Conservation (phyloP, 2,888 invertebrate genomes). For the Sminthurides aquaticus region DNA sequence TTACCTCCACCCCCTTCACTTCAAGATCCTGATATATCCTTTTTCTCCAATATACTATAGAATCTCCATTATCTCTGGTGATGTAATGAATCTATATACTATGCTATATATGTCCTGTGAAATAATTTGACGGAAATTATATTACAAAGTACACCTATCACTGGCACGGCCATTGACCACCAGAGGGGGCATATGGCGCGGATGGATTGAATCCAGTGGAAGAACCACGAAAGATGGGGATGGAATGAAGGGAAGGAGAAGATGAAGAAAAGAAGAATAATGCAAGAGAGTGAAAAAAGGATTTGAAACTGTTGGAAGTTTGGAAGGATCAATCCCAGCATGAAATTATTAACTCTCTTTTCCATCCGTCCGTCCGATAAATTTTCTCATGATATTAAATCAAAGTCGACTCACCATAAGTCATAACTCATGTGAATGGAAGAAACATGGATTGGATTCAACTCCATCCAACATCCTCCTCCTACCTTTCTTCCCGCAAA, state of each 20-base stretch:
- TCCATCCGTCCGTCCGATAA: constrained; percentile 42
- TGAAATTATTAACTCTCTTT: constrained; percentile 44
- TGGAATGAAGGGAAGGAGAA: constrained; percentile 1
- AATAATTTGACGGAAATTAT: too few relatives aligned
- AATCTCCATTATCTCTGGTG: too few relatives aligned
- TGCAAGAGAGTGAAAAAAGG: constrained; percentile 14
- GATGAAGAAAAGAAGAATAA: constrained; percentile 8
- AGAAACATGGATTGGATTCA: constrained; percentile 23
- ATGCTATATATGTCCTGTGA: too few relatives aligned
- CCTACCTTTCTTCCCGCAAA: background rate
- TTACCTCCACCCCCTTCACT: too few relatives aligned
- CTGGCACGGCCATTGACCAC: too few relatives aligned
- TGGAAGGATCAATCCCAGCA: constrained; percentile 42
- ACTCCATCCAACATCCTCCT: constrained; percentile 5
- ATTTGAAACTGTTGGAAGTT: constrained; percentile 19
- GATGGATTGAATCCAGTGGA: too few relatives aligned
- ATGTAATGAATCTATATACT: too few relatives aligned
- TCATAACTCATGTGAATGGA: constrained; percentile 43
- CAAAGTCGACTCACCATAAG: constrained; percentile 42
- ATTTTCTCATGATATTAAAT: constrained; percentile 43
- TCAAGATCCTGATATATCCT: too few relatives aligned
- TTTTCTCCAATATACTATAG: too few relatives aligned
- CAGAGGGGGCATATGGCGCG: too few relatives aligned
- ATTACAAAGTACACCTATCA: too few relatives aligned
- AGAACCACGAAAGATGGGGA: too few relatives aligned